Conservation (phyloP, 2,113 vertebrate genomes). For the Ptyas mucosa region DNA sequence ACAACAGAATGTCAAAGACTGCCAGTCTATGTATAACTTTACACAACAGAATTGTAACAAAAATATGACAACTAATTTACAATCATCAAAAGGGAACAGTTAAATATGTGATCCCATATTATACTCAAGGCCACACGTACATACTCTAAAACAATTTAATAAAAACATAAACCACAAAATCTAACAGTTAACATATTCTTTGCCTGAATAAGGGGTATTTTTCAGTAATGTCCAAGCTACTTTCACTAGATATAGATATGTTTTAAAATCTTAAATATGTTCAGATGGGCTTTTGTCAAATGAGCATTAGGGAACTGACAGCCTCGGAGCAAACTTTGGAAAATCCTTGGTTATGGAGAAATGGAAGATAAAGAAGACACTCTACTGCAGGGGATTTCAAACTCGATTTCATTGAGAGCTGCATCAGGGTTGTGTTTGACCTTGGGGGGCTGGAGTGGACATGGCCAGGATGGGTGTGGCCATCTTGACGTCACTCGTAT, state of each 20-base stretch:
- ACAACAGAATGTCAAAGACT: neutral
- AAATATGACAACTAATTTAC: neutral
- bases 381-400: too few species aligned
- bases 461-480: too few species aligned
- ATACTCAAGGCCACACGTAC: neutral
- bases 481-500: too few species aligned
- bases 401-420: too few species aligned
- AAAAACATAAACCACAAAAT: neutral
- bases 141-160: neutral
- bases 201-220: neutral
- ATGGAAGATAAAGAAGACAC: neutral
- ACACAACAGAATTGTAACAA: neutral
- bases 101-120: neutral
- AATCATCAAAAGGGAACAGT: neutral
- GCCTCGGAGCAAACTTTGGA: neutral
- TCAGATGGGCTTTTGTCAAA: neutral
- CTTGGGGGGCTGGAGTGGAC: too few species aligned
- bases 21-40: neutral
- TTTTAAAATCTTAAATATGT: neutral
- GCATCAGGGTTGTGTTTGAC: too few species aligned
- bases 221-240: neutral
- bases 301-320: neutral
- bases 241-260: neutral
- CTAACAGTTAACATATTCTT: neutral
- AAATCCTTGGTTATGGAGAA: neutral